phyloP scores from a whole-genome alignment of 2,888 invertebrate genomes.

The Carpatolechia fugitivella region DNA sequence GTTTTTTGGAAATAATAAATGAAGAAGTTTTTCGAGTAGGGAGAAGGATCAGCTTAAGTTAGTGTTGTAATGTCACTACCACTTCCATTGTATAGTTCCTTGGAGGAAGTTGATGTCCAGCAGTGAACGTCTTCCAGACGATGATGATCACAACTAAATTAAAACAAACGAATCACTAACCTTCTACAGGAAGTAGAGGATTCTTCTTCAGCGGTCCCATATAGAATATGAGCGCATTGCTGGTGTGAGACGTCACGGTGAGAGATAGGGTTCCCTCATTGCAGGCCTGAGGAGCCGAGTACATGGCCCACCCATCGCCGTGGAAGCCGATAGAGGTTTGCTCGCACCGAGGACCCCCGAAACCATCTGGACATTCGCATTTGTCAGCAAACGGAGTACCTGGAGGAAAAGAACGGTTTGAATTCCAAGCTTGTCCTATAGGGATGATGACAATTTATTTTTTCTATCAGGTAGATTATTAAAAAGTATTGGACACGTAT shows the following conservation, averaged over 20 bases:
- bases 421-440: no score
- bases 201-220: conserved; percentile 88
- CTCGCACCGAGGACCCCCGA: conserved; percentile 94
- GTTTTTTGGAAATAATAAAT: no score
- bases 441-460: no score
- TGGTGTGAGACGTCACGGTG: conserved; percentile 87
- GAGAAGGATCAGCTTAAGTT: no score
- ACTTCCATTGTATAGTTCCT: no score
- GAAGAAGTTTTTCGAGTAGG: no score
- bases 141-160: no score
- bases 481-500: no score
- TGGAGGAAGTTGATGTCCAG: no score
- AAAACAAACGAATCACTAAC: conserved; percentile 47
- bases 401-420: conserved; percentile 20
- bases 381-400: conserved; percentile 80
- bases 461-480: not conserved
- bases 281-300: conserved; percentile 92
- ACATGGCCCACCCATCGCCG: conserved; percentile 96
- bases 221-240: conserved; percentile 93
- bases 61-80: no score
- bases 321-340: conserved; percentile 91
- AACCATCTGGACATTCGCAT: conserved; percentile 90
- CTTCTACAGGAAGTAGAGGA: conserved; percentile 82
- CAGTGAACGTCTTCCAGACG: no score
- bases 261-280: conserved; percentile 89